Percentiles rank a stretch among this genome's conserved stretches.
Evolutionary conservation across 2,113 vertebrate genomes (phyloP).

Genomic region (Ovibos moschatus): DNA sequence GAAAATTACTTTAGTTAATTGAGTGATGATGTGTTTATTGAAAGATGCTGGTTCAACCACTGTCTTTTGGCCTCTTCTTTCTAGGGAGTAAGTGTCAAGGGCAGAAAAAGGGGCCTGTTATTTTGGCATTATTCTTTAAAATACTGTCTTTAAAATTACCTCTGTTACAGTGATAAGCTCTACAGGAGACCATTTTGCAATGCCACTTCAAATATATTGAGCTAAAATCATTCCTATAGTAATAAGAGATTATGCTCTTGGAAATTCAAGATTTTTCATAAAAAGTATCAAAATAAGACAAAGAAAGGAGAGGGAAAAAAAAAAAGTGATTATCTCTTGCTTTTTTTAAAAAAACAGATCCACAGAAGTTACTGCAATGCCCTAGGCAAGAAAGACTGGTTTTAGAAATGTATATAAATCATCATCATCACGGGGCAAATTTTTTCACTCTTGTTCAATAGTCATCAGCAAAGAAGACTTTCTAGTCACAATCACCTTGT

Average conservation of each 20-base stretch:
- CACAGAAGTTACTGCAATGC: not conserved
- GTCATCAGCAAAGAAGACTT: not conserved
- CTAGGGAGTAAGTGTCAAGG: not conserved
- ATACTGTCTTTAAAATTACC: not conserved
- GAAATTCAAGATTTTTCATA: not conserved
- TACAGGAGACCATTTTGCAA: not conserved
- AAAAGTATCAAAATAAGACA: not conserved
- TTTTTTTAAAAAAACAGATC: not conserved
- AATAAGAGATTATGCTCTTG: not conserved
- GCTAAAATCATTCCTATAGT: not conserved
- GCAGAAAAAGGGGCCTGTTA: not conserved
- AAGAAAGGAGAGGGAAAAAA: not conserved
- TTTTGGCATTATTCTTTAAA: not conserved
- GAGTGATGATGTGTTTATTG: not conserved
- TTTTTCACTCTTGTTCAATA: not conserved
- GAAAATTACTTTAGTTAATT: not conserved
- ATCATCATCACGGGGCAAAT: not conserved
- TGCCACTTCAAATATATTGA: not conserved
- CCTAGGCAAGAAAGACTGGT: not conserved
- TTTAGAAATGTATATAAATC: not conserved
- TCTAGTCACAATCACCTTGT: not conserved
- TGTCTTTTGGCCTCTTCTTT: not conserved
- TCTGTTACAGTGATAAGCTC: not conserved
- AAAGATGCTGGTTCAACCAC: not conserved
- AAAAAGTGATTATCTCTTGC: not conserved